Conservation (phyloP, 2,888 invertebrate species). For the Trachelus stipa region DNA sequence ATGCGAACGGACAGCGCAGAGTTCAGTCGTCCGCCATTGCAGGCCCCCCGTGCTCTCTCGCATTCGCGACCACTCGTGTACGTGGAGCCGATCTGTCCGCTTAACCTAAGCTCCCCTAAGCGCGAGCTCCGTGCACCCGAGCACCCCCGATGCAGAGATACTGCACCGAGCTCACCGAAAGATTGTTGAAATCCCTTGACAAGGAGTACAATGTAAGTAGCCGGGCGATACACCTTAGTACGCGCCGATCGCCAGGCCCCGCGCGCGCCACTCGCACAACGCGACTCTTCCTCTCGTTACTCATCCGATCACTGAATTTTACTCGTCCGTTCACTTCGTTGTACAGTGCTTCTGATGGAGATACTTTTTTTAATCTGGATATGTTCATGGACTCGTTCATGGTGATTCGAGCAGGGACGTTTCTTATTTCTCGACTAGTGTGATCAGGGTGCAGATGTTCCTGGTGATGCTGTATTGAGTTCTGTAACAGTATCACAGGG, state of each 20-base stretch:
- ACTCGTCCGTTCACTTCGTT: neutral
- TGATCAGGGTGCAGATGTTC: neutral
- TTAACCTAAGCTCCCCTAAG: slow-evolving; percentile 49
- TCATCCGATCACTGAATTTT: neutral
- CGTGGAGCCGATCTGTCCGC: slow-evolving; percentile 53
- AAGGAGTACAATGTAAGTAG: slow-evolving; percentile 97
- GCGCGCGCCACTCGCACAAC: neutral
- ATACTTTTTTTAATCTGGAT: neutral
- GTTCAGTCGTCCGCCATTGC: slow-evolving; percentile 69
- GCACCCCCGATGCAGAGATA: slow-evolving; percentile 67
- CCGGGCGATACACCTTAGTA: slow-evolving; percentile 44
- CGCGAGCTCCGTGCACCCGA: slow-evolving; percentile 61
- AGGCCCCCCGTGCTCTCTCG: slow-evolving; percentile 62
- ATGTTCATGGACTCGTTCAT: neutral
- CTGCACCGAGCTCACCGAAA: slow-evolving; percentile 89
- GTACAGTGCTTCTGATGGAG: neutral
- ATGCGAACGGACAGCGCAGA: slow-evolving; percentile 58
- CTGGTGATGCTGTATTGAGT: neutral
- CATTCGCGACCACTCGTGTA: slow-evolving; percentile 53
- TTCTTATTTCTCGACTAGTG: neutral
- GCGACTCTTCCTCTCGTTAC: neutral
- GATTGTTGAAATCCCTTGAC: slow-evolving; percentile 96
- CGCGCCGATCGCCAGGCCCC: neutral
- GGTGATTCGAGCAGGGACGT: neutral
- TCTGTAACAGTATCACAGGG: neutral